Percentiles rank a stretch among this genome's conserved stretches.
Conservation (phyloP, 2,888 invertebrate genomes). For the Physocephala rufipes region DNA sequence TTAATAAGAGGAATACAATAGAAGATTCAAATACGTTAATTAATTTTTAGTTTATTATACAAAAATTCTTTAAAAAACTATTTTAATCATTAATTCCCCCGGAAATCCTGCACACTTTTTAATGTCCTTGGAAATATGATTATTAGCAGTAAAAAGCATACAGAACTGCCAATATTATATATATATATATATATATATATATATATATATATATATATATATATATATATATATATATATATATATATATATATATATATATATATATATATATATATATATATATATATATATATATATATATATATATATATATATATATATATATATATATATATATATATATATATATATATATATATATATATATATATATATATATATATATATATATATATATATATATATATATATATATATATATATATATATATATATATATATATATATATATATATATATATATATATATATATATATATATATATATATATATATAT, state of each 20-base stretch:
- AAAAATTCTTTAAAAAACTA: constrained; percentile 14
- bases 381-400: not conserved
- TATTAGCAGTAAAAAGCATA: too few species aligned
- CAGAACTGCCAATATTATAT: too few species aligned
- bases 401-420: not conserved
- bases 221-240: not conserved
- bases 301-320: too few species aligned
- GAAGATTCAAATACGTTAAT: too few species aligned
- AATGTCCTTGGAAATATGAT: not conserved
- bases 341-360: too few species aligned
- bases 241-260: not conserved
- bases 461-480: too few species aligned
- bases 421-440: constrained; percentile 18
- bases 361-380: not conserved
- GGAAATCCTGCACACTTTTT: constrained; percentile 19
- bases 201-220: too few species aligned
- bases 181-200: too few species aligned
- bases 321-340: too few species aligned
- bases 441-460: not conserved
- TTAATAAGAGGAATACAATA: too few species aligned
- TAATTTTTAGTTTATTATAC: not conserved
- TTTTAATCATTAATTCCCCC: not conserved
- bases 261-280: constrained; percentile 18
- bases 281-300: not conserved
- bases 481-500: too few species aligned